Evolutionary conservation across 1,140 invertebrate species (phyloP), one percentile per base, ranked within the genome.

Genomic region (Chironomus tepperi): DNA sequence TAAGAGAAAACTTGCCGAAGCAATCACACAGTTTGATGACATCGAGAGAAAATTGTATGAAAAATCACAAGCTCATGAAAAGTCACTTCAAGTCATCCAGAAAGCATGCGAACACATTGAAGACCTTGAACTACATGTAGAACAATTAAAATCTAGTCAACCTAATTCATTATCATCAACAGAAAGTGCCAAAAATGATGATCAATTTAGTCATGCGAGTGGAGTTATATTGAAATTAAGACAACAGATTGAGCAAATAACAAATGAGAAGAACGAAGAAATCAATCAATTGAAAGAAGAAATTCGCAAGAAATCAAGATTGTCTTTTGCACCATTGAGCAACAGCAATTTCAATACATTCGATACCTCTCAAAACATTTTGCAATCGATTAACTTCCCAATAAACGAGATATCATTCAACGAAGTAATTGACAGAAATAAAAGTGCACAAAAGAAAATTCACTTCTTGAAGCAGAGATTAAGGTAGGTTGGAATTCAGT

Each of bases 61-160:
- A 47, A 77, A 78, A 1, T 77, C 78, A 8, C 75, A 78, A 47
- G 78, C 78, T 10, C 77, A 82, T 74, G 79, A 81, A 15, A 77
- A 81, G 67, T 78, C 79, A 0, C 79, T 77, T 21, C 77, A 78
- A 74, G 78, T 78, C n/a, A 80, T 82, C 43, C 79, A 81, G 42
- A 81, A 81, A 67, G 73, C 82, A 15, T 79, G 81, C 79, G 77
- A 80, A 42, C 79, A 78, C 57, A 73, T 80, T 73, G 80, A 79
- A 75, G 78, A 70, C 18, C 18, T 70, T 18, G 65, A 70, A 70
- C 19, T 70, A 7, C 65, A 70, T 19, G 65, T 70, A 9, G 65
- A 70, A 18, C 65, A 70, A 70, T 16, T 70, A 18, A 70, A 70
- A 70, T 18, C 65, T 70, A 70, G 65, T 70, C 65, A 70, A 18